phyloP scores from a whole-genome alignment of 2,797 vertebrate species.

The Periparus ater region DNA sequence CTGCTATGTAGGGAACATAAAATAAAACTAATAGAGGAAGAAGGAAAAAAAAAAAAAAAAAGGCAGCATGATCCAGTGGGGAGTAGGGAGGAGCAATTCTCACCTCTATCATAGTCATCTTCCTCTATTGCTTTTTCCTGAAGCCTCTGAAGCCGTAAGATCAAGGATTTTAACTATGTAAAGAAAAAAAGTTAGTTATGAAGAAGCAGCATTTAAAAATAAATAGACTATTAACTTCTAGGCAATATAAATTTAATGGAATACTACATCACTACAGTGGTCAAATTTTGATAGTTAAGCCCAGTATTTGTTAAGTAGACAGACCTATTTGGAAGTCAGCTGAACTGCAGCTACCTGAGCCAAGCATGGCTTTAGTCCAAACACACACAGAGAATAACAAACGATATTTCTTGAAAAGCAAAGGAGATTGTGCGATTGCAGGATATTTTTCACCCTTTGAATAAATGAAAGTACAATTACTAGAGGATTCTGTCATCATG shows the following conservation, averaged over 20 bases:
- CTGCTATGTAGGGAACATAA: neutral
- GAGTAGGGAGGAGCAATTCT: slow-evolving; percentile 12
- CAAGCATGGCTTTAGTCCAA: slow-evolving; percentile 16
- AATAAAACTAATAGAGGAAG: neutral
- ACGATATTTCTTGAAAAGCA: neutral
- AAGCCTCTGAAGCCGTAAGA: slow-evolving; percentile 84
- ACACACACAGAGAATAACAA: neutral
- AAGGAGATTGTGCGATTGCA: accelerated
- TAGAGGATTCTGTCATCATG: neutral
- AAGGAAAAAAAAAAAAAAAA: neutral
- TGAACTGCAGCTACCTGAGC: neutral
- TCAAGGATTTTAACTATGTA: slow-evolving; percentile 84
- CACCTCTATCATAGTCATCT: slow-evolving; percentile 89
- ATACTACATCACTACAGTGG: neutral
- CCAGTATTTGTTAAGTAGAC: neutral
- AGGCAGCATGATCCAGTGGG: neutral
- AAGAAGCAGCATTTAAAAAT: neutral
- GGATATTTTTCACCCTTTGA: neutral
- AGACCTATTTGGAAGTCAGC: neutral
- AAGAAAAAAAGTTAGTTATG: neutral
- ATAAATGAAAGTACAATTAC: neutral
- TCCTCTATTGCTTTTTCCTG: slow-evolving; percentile 87
- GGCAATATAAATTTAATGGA: neutral
- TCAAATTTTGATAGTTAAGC: neutral
- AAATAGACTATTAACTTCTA: neutral